phyloP scores from a whole-genome alignment of 2,797 vertebrate genomes.

The Chiroxiphia lanceolata region DNA sequence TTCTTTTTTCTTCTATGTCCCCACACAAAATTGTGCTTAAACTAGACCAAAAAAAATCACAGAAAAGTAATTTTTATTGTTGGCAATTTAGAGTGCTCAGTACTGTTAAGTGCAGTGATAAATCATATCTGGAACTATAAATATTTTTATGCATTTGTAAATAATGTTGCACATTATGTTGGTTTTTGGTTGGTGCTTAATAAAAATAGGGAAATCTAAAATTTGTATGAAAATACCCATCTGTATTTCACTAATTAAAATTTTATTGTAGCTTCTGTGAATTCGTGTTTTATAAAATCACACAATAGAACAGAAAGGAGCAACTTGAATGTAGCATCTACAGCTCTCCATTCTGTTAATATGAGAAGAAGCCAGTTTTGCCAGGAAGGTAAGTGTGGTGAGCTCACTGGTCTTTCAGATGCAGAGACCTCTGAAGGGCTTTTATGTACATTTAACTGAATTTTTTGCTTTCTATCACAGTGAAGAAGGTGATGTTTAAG shows the following conservation, averaged over 20 bases:
- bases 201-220: not conserved
- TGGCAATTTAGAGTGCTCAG: not conserved
- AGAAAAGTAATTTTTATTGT: not conserved
- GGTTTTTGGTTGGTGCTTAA: not conserved
- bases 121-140: not conserved
- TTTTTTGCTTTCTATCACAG: not conserved
- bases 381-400: not conserved
- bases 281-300: not conserved
- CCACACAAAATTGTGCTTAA: not conserved
- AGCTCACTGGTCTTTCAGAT: not conserved
- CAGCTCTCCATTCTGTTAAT: not conserved
- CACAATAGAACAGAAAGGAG: not conserved
- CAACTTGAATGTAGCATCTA: not conserved
- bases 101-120: not conserved
- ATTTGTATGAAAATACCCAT: not conserved
- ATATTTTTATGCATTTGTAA: conserved; percentile 14
- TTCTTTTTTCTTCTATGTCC: not conserved
- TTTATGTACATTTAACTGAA: not conserved
- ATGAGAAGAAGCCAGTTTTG: not conserved
- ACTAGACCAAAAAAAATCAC: not conserved
- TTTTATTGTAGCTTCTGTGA: not conserved
- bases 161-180: not conserved
- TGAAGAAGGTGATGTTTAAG: not conserved
- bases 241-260: conserved; percentile 5
- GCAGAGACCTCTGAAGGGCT: not conserved